Conservation (phyloP, 1,140 invertebrate genomes). For the Trichonephila clavipes region DNA sequence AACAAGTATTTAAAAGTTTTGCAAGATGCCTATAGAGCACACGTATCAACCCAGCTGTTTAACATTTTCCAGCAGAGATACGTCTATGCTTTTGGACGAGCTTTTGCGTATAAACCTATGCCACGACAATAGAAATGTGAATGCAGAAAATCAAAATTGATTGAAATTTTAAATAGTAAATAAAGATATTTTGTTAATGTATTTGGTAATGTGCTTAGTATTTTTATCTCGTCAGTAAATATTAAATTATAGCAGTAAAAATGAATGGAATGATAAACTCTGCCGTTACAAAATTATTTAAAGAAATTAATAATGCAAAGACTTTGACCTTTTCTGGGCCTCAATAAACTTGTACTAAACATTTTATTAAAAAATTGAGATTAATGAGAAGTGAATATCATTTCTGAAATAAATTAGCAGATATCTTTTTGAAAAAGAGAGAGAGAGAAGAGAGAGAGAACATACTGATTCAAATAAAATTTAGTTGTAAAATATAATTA, state of each 20-base stretch:
- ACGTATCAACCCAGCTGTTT: constrained; percentile 38
- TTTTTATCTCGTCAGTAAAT: too few relatives aligned
- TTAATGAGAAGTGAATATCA: too few relatives aligned
- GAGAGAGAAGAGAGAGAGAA: too few relatives aligned
- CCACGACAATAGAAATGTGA: constrained; percentile 49
- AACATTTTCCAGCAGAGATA: constrained; percentile 47
- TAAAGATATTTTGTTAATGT: background rate
- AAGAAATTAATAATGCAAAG: background rate
- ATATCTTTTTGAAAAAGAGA: too few relatives aligned
- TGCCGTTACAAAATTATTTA: too few relatives aligned
- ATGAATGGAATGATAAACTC: too few relatives aligned
- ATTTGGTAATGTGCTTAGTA: background rate
- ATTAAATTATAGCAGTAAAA: too few relatives aligned
- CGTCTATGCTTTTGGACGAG: constrained; percentile 37
- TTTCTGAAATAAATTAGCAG: too few relatives aligned
- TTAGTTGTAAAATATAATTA: too few relatives aligned
- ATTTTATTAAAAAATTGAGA: background rate
- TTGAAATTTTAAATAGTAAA: background rate
- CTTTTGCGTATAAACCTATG: constrained; percentile 58
- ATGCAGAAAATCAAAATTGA: background rate
- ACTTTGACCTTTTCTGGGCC: background rate
- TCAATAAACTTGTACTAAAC: background rate
- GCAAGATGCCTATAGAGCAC: constrained; percentile 16
- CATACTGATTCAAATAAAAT: too few relatives aligned
- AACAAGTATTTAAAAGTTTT: constrained; percentile 36